Percentiles rank a stretch among this genome's conserved stretches.
Conservation (phyloP, 2,888 invertebrate genomes). For the Microdon myrmicae region DNA sequence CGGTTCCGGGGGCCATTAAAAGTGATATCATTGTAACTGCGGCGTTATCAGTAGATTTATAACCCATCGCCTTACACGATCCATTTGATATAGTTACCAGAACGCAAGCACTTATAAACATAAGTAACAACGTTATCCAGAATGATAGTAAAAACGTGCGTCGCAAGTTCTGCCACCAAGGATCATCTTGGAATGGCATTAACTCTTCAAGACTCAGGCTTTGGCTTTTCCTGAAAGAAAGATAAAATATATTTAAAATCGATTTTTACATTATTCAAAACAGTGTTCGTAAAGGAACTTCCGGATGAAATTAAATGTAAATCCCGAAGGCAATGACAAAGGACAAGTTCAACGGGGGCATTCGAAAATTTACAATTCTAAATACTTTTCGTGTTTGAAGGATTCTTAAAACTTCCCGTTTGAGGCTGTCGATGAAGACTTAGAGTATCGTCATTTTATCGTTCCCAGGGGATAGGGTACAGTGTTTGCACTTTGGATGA, state of each 20-base stretch:
- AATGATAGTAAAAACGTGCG: slow-evolving; percentile 67
- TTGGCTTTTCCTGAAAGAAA: slow-evolving; percentile 56
- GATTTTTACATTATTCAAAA: no score
- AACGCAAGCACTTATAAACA: slow-evolving; percentile 67
- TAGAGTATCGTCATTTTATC: no score
- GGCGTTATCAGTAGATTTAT: slow-evolving; percentile 12
- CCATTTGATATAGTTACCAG: slow-evolving; percentile 59
- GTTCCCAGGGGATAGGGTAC: no score
- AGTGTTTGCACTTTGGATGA: no score
- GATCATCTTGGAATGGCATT: slow-evolving; percentile 65
- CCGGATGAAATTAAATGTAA: no score
- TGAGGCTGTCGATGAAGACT: no score
- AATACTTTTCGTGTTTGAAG: neutral
- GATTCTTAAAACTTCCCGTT: neutral
- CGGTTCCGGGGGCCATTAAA: neutral
- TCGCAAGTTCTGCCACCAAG: slow-evolving; percentile 69
- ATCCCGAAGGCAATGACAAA: neutral
- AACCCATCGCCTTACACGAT: slow-evolving; percentile 33
- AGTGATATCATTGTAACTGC: slow-evolving; percentile 12
- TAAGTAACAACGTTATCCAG: slow-evolving; percentile 68
- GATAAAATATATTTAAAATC: neutral
- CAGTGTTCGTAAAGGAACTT: no score
- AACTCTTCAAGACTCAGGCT: slow-evolving; percentile 69
- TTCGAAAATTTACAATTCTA: neutral
- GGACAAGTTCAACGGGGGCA: no score